Percentiles rank a stretch among this genome's conserved stretches.
phyloP scores from a whole-genome alignment of 1,140 invertebrate genomes.

The Drosophila cardini region DNA sequence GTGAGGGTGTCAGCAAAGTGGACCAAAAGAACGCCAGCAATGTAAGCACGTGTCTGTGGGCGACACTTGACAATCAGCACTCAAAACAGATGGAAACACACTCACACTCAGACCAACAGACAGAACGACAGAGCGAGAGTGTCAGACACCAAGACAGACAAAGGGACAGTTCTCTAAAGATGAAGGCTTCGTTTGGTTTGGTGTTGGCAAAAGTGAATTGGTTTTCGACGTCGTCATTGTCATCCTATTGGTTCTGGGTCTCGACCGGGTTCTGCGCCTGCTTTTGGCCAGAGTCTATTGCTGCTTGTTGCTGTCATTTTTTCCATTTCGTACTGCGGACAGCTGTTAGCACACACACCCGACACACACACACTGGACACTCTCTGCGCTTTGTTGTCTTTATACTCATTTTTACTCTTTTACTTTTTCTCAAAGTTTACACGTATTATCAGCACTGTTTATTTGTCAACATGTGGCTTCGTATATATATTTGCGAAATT shows the following conservation, averaged over 20 bases:
- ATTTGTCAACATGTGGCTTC: conserved; percentile 63
- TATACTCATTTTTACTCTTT: conserved; percentile 16
- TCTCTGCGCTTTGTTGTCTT: conserved; percentile 8
- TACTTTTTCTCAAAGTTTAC: conserved; percentile 61
- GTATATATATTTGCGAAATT: conserved; percentile 1
- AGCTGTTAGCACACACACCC: conserved; percentile 64
- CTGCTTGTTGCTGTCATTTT: conserved; percentile 18
- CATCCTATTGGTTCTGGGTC: conserved; percentile 34
- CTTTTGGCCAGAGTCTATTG: conserved; percentile 8
- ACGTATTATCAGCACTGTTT: conserved; percentile 75
- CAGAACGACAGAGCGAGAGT: conserved; percentile 20
- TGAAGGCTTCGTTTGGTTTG: conserved; percentile 27
- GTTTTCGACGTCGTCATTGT: conserved; percentile 50
- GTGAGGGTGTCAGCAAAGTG: conserved; percentile 24
- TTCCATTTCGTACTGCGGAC: conserved; percentile 55
- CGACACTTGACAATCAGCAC: conserved; percentile 78
- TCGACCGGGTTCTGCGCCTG: conserved; percentile 1
- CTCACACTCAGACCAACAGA: conserved; percentile 7
- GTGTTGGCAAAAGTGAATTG: conserved; percentile 48
- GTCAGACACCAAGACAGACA: conserved; percentile 5
- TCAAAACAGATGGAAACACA: conserved; percentile 66
- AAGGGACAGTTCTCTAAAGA: conserved; percentile 38
- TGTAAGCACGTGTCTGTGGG: conserved; percentile 76
- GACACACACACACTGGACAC: conserved; percentile 38
- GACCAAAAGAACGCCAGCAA: conserved; percentile 44